Conservation (phyloP, 2,113 vertebrate species). For the Saccopteryx bilineata region DNA sequence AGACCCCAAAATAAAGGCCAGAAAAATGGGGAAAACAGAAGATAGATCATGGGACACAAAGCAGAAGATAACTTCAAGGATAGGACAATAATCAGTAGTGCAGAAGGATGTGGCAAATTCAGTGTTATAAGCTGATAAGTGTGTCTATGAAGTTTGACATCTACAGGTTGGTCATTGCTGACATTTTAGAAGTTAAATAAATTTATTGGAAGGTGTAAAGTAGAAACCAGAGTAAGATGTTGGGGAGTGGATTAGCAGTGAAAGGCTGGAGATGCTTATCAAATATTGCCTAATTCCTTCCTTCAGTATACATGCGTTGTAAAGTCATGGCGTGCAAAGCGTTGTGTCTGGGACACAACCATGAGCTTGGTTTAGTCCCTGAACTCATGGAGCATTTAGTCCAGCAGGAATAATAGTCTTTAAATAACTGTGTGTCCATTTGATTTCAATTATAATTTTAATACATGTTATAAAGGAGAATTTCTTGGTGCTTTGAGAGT, state of each 20-base stretch:
- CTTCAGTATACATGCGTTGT: not conserved
- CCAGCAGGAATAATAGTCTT: not conserved
- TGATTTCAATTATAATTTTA: not conserved
- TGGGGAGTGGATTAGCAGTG: not conserved
- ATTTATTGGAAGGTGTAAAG: not conserved
- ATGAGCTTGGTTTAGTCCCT: not conserved
- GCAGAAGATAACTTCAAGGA: not conserved
- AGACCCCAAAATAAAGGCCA: not conserved
- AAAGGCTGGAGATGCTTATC: not conserved
- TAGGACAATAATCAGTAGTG: not conserved
- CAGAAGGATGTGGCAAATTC: not conserved
- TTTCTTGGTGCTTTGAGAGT: not conserved
- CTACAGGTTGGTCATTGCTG: not conserved
- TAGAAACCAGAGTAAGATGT: not conserved
- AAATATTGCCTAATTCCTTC: not conserved
- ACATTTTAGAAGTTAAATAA: not conserved
- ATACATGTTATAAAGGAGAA: conserved; percentile 1
- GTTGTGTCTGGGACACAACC: not conserved
- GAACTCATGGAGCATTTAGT: not conserved
- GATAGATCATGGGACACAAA: not conserved
- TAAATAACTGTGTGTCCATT: not conserved
- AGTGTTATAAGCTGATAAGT: not conserved
- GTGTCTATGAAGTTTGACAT: not conserved
- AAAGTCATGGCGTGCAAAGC: not conserved
- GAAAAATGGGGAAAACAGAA: not conserved